Evolutionary conservation across 30 jellyfish, hydroid and myxozoan species (phyloP).

Genomic region (Rhopilema esculentum): DNA sequence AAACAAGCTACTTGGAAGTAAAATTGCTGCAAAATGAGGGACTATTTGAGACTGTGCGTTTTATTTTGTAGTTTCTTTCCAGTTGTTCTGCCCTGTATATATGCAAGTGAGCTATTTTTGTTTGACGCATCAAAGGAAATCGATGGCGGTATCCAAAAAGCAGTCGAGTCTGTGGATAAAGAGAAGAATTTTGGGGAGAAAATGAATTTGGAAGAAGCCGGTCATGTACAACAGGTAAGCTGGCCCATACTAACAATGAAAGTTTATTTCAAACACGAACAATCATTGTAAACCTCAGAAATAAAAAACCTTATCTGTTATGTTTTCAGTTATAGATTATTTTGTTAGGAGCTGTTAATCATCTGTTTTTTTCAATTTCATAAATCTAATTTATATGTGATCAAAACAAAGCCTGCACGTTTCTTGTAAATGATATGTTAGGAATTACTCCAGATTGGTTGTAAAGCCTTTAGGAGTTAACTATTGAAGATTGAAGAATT

Average conservation of each 20-base stretch:
- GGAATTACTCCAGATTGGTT: no score
- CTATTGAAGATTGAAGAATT: no score
- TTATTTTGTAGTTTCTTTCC: slow-evolving; percentile 56
- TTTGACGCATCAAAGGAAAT: slow-evolving; percentile 36
- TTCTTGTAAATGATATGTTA: no score
- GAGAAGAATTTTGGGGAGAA: not conserved
- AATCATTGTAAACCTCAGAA: no score
- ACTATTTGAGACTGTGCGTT: slow-evolving; percentile 23
- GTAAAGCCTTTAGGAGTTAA: no score
- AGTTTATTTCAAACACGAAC: no score
- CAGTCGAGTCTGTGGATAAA: slow-evolving; percentile 4
- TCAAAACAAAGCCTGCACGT: no score
- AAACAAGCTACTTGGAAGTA: not conserved
- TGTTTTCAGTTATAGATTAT: no score
- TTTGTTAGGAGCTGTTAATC: no score
- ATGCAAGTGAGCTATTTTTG: slow-evolving; percentile 62
- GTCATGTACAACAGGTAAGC: not conserved
- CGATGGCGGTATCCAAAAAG: slow-evolving; percentile 26
- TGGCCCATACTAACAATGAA: not conserved
- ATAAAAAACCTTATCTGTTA: no score
- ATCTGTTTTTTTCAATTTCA: no score
- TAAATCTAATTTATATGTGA: no score
- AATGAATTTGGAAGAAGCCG: slow-evolving; percentile 8
- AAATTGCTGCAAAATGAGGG: slow-evolving; percentile 6
- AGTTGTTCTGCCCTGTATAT: slow-evolving; percentile 70